Evolutionary conservation across 2,797 vertebrate genomes (phyloP), one percentile per base, ranked within the genome.

Genomic region (Loris lydekkerianus): DNA sequence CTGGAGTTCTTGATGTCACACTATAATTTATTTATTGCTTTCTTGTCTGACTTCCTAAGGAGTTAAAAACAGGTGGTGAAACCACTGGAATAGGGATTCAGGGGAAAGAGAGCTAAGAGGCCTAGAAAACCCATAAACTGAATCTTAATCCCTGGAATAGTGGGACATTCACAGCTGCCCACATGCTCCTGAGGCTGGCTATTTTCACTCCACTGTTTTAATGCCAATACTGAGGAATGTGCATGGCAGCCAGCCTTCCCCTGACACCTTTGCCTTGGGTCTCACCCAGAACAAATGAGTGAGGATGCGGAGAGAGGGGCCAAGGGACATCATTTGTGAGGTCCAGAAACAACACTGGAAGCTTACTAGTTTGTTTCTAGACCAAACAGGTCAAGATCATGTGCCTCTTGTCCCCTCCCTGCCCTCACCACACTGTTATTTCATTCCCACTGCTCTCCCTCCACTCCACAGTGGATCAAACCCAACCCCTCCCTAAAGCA

Each of bases 181-280:
- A 67, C 69, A 58, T 0, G 49, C 76, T 85, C 81, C 91, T 10
- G 56, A 82, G 80, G 63, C 53, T 61, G 89, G 75, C 70, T 95
- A 76, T 80, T 96, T 96, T 95, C 15, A 5, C 73, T 85, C 3
- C 4, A 49, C 89, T 84, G 83, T 92, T 92, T 72, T 46, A 86
- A 77, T 3, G 67, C 86, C 95, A 93, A 37, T 18, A 58, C 78
- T 34, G 37, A 91, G 78, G 83, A 94, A 93, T 81, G 86, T 18
- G 61, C 75, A 86, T 81, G 91, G 89, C 31, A 3, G 94, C 90
- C 83, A 96, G 91, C 80, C 76, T 95, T 91, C 82, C 72, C 73
- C 65, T 3, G 29, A 89, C 88, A 82, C 89, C 89, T 95, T 61
- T 2, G 23, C 40, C 25, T 81, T 40, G 78, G 88, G 86, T 53